Evolutionary conservation across 2,888 invertebrate species (phyloP).

Genomic region (Ischnus inquisitorius): DNA sequence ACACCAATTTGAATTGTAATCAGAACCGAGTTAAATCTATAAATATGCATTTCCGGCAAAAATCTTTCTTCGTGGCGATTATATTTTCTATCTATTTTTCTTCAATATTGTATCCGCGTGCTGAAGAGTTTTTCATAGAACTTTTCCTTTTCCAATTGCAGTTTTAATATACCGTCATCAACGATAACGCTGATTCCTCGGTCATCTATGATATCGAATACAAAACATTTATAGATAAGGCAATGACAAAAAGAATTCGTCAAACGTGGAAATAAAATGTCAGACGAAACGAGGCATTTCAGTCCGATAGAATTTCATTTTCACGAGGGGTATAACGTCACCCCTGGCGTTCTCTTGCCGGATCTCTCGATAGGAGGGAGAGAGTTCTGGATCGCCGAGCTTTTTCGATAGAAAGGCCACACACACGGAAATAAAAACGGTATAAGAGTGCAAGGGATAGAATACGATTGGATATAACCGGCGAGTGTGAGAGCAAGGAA

Average conservation of each 20-base stretch:
- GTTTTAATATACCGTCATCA: no score
- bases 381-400: slow-evolving; percentile 36
- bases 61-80: no score
- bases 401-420: slow-evolving; percentile 36
- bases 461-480: slow-evolving; percentile 34
- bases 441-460: slow-evolving; percentile 43
- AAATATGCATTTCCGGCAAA: no score
- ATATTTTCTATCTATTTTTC: background rate
- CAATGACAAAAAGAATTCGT: background rate
- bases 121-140: no score
- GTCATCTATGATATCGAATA: slow-evolving; percentile 7
- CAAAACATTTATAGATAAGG: background rate
- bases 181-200: background rate
- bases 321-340: slow-evolving; percentile 16
- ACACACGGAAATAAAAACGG: slow-evolving; percentile 26
- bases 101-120: no score
- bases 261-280: slow-evolving; percentile 18
- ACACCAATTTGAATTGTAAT: background rate
- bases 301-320: slow-evolving; percentile 21
- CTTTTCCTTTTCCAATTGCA: no score
- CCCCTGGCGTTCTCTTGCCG: background rate
- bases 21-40: background rate
- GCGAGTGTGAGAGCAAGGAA: slow-evolving; percentile 55
- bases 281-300: background rate
- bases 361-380: background rate